Percentiles rank a stretch among this genome's conserved stretches.
These are phyloP conservation scores for Oreochromis grahami DNA, from an alignment of 2,797 vertebrate genomes.

Conservation along the genomic window DNA sequence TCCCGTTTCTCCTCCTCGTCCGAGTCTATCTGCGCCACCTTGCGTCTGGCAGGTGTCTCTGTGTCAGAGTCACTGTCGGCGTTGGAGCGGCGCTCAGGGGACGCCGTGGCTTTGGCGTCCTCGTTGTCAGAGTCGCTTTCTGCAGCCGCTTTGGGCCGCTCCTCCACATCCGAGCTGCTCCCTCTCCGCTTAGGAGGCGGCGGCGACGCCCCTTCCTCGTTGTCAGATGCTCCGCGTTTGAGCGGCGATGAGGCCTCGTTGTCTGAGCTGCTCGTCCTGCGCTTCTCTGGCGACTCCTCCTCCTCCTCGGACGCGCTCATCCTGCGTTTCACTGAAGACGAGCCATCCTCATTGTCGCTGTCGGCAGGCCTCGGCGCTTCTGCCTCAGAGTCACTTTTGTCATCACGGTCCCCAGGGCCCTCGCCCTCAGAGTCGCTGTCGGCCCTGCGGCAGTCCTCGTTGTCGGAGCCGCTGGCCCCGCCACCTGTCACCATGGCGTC, in stretches of 20 bases:
- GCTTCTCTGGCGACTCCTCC: constrained; percentile 51
- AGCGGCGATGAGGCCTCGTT: constrained; percentile 56
- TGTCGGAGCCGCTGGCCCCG: constrained; percentile 60
- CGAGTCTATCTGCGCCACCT: constrained; percentile 71
- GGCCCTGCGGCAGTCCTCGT: constrained; percentile 52
- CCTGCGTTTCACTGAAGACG: constrained; percentile 57
- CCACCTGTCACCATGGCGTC: constrained; percentile 54
- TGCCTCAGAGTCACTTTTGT: constrained; percentile 76
- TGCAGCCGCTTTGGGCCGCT: neutral
- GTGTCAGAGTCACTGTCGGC: neutral
- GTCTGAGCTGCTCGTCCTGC: constrained; percentile 67
- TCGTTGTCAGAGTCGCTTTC: neutral
- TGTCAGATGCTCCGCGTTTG: neutral
- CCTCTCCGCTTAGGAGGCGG: neutral
- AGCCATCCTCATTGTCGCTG: constrained; percentile 65
- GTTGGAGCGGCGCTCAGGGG: neutral
- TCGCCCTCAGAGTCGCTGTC: constrained; percentile 83
- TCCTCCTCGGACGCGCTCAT: constrained; percentile 76
- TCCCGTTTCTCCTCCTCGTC: constrained; percentile 70
- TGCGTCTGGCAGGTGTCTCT: constrained; percentile 45
- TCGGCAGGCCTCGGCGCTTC: constrained; percentile 60
- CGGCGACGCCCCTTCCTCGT: neutral
- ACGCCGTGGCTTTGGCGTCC: neutral
- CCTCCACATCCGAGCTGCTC: constrained; percentile 43
- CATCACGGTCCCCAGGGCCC: neutral